These are phyloP conservation scores for Drosophila birchii DNA, from an alignment of 2,888 invertebrate genomes.

Conservation along the genomic window DNA sequence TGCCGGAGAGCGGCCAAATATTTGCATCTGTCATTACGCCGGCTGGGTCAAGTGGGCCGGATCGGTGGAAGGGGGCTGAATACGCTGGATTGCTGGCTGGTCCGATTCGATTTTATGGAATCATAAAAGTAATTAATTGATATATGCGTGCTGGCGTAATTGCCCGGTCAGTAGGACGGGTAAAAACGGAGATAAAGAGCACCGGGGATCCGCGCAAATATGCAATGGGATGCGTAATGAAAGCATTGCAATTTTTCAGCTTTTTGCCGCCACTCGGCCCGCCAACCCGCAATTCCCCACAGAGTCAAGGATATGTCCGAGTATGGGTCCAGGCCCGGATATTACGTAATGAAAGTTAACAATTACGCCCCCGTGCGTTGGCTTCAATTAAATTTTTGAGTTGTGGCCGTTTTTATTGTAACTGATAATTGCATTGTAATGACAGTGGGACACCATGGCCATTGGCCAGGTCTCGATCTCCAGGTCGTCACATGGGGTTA, in stretches of 20 bases:
- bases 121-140: constrained; percentile 79
- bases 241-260: constrained; percentile 65
- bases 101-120: constrained; percentile 54
- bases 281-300: constrained; percentile 50
- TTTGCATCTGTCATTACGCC: constrained; percentile 67
- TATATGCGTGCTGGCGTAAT: constrained; percentile 65
- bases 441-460: constrained; percentile 51
- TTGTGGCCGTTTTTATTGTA: constrained; percentile 74
- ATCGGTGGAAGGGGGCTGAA: not conserved
- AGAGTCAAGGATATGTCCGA: constrained; percentile 26
- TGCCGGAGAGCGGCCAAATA: constrained; percentile 56
- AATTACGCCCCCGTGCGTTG: constrained; percentile 59
- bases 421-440: constrained; percentile 76
- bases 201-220: constrained; percentile 57
- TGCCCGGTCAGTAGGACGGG: constrained; percentile 43
- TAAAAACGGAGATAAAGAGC: constrained; percentile 27
- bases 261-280: constrained; percentile 54
- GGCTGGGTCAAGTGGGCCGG: constrained; percentile 17
- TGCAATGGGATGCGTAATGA: constrained; percentile 52
- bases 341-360: constrained; percentile 71
- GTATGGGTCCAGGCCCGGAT: constrained; percentile 27
- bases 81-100: constrained; percentile 13
- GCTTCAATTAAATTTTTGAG: constrained; percentile 72
- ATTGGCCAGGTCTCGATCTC: constrained; percentile 14
- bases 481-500: constrained; percentile 37